phyloP scores from a whole-genome alignment of 2,797 vertebrate genomes.

The Periparus ater region DNA sequence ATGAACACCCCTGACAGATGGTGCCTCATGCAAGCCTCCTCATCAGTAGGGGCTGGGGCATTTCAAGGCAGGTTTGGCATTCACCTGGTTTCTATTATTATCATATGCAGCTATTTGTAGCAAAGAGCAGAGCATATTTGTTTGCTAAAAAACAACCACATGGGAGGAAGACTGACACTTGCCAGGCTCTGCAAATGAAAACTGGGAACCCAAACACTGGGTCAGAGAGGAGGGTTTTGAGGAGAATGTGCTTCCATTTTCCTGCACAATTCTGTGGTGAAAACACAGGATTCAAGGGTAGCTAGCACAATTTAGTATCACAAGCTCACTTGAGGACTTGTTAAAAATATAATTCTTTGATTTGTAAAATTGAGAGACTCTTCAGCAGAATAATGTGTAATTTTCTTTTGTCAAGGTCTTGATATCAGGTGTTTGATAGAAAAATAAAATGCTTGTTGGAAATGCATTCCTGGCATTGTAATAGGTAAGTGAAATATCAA shows the following conservation, averaged over 20 bases:
- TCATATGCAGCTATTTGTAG: not conserved
- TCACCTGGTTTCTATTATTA: not conserved
- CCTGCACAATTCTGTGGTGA: not conserved
- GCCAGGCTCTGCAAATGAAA: not conserved
- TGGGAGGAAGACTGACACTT: not conserved
- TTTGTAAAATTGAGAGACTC: not conserved
- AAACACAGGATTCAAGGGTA: not conserved
- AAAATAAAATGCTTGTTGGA: not conserved
- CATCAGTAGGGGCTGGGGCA: not conserved
- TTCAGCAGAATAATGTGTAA: not conserved
- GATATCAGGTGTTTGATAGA: not conserved
- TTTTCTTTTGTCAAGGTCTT: not conserved
- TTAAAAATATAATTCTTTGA: not conserved
- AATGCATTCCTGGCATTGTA: not conserved
- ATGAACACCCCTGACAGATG: not conserved
- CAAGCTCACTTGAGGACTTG: not conserved
- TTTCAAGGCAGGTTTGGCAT: constrained; percentile 1
- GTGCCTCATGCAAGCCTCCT: not conserved
- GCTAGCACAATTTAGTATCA: not conserved
- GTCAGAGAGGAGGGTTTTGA: not conserved
- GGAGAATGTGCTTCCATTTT: not conserved
- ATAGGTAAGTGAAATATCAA: not conserved
- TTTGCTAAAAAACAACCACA: not conserved
- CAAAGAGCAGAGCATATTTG: not conserved
- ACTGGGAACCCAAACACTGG: not conserved